A percentile compares a stretch with the other conserved stretches of the same genome.
phyloP scores from a whole-genome alignment of 2,888 invertebrate species.

The Phortica okadai region DNA sequence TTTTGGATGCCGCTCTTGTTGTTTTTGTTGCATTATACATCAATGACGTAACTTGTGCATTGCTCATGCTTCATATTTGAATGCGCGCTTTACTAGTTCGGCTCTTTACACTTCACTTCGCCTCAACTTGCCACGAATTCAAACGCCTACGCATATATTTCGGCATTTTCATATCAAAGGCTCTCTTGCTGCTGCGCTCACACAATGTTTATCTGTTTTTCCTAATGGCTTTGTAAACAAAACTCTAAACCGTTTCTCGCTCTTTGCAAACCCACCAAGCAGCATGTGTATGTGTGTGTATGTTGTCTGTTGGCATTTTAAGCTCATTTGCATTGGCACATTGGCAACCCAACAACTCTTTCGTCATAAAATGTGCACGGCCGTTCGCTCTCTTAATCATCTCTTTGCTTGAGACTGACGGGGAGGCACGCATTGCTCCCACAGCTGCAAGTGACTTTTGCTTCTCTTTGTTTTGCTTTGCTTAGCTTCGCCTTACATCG shows the following conservation, averaged over 20 bases:
- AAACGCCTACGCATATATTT: neutral
- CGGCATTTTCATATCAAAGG: neutral
- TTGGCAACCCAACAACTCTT: too few relatives aligned
- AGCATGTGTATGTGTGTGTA: too few relatives aligned
- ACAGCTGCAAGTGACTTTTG: constrained; percentile 44
- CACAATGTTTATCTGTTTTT: neutral
- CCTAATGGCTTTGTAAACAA: constrained; percentile 10
- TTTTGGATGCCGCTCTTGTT: constrained; percentile 41
- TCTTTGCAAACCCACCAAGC: neutral
- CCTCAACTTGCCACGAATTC: neutral
- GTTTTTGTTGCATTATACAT: constrained; percentile 41
- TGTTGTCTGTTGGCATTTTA: neutral
- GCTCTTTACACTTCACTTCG: neutral
- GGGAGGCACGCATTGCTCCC: constrained; percentile 43
- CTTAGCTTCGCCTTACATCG: constrained; percentile 6
- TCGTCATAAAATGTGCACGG: too few relatives aligned
- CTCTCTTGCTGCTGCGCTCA: neutral
- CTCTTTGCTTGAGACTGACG: constrained; percentile 29
- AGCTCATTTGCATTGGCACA: neutral
- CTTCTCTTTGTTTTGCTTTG: constrained; percentile 26
- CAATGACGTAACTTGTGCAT: constrained; percentile 16
- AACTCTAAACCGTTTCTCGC: neutral
- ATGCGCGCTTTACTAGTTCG: constrained; percentile 12
- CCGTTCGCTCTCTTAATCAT: too few relatives aligned
- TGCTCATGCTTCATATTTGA: constrained; percentile 18